Base-by-base conservation (phyloP, 2,888 invertebrate species). In the Melitaea athalia region DNA sequence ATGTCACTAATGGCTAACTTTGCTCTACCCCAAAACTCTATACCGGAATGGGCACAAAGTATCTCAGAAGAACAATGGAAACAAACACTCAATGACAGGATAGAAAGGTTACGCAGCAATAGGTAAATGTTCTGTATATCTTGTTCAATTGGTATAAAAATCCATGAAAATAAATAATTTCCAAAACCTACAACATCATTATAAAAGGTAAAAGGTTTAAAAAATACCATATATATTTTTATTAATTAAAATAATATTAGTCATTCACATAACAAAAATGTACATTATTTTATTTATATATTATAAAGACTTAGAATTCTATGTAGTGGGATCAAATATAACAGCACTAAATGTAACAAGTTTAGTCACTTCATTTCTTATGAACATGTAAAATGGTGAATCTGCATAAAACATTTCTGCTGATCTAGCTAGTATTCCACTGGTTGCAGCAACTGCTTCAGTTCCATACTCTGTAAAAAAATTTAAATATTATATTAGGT, bases 351-450 rank as follows among this genome's bases (percentile, higher is more conserved):
- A 97, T 59, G 95, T 92, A 38, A 96, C 93, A 8, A 95, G 88
- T 74, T 94, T 94, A 5, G 95, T 94, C 38, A 88, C 87, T 73
- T 95, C 94, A 79, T 96, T 95, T 73, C 95, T 92, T 72, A 97
- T 96, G 80, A 96, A 95, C 81, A 96, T 95, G 68, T 95, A 88
- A 84, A 96, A 97, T 0, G 97, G 97, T 43, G 95, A 93, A 78
- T 96, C 94, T 0, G 94, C 95, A 70, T 93, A 91, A 71, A 94
- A 92, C 47, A 74, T 75, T 31, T 89, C 76, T 0, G 93, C 88
- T 33, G 93, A 88, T 53, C 95, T 91, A 3, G 94, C 91, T 64
- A 96, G 79, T 50, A 93, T 80, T 0, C 94, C 93, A 1, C 92
- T 89, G 0, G 96, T 95, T 0, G 94, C 94, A 0, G 96, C 95